Base-by-base conservation (phyloP, 2,888 invertebrate species). In the Nemotelus nigrinus region DNA sequence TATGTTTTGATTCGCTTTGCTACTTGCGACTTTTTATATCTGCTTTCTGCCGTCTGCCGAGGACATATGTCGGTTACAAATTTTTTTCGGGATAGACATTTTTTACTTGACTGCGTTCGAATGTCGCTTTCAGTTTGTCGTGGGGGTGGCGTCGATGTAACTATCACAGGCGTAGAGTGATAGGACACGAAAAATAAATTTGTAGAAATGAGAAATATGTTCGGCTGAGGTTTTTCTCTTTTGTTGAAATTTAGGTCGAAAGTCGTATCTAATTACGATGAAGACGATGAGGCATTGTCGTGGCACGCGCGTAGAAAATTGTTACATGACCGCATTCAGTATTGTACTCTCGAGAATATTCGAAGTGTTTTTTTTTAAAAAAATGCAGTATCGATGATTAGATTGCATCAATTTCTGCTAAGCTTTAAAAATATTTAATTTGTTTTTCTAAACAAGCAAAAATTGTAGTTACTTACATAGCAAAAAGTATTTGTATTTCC, bases 61-160 rank as follows among this genome's bases (percentile, higher is more conserved):
- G 63, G 74, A 74, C 74, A 74, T 74, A 74, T 74, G 74, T 74
- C 74, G 60, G 48, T 50, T 74, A 63, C 74, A 74, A 74, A 41
- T 39, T 72, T 74, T 68, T 74, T 60, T 74, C 47, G 3, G 53
- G 41, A n/a, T 25, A 44, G 70, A 10, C 41, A 70, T 55, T 70
- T 70, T 70, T 70, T 70, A 50, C 43, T 70, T 55, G 70, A 70
- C 10, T n/a, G 70, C 53, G n/a, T 70, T 67, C 39, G 67, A 48
- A 10, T 41, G 48, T 25, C 67, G n/a, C 70, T 50, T 41, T 47
- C 43, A 25, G 8, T 39, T 48, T 25, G 50, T 39, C 6, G 3
- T 65, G 47, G 41, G 68, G 68, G 68, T 68, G 3, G 41, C 3
- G 25, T 68, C 3, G 47, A 63, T 6, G 41, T 45, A 4, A 47